Evolutionary conservation across 2,113 vertebrate genomes (phyloP).

Genomic region (Carettochelys insculpta): DNA sequence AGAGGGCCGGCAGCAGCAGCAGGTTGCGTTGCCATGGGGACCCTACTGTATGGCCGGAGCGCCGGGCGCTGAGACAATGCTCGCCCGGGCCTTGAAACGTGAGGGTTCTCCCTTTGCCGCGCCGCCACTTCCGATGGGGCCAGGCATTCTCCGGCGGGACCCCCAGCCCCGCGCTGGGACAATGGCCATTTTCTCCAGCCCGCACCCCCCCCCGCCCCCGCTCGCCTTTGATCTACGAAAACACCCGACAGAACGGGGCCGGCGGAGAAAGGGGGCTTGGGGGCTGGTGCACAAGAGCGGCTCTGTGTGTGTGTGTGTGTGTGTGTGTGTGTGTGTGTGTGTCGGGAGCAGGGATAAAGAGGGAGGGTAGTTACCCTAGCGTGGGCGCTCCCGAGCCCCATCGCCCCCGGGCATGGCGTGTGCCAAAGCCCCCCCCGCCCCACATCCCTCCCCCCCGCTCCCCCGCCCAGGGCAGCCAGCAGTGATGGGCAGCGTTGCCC

Average conservation of each 20-base stretch:
- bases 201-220: constrained; percentile 43
- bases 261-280: constrained; percentile 76
- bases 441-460: background rate
- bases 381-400: background rate
- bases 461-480: background rate
- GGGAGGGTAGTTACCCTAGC: background rate
- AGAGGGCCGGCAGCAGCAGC: constrained; percentile 87
- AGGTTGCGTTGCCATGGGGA: constrained; percentile 90
- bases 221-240: constrained; percentile 89
- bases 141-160: constrained; percentile 83
- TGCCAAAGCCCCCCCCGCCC: constrained; percentile 42
- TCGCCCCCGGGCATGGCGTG: background rate
- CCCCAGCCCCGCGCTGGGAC: constrained; percentile 88
- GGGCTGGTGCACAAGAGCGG: constrained; percentile 77
- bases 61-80: constrained; percentile 81
- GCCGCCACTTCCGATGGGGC: constrained; percentile 88
- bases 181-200: constrained; percentile 88
- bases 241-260: constrained; percentile 91
- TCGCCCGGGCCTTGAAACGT: constrained; percentile 75
- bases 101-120: constrained; percentile 79
- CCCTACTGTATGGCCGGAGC: constrained; percentile 80
- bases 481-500: background rate
- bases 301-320: constrained; percentile 53
- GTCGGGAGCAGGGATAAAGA: constrained; percentile 10
- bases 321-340: constrained; percentile 44